phyloP scores from a whole-genome alignment of 2,888 invertebrate genomes.

The Synanthedon andrenaeformis region DNA sequence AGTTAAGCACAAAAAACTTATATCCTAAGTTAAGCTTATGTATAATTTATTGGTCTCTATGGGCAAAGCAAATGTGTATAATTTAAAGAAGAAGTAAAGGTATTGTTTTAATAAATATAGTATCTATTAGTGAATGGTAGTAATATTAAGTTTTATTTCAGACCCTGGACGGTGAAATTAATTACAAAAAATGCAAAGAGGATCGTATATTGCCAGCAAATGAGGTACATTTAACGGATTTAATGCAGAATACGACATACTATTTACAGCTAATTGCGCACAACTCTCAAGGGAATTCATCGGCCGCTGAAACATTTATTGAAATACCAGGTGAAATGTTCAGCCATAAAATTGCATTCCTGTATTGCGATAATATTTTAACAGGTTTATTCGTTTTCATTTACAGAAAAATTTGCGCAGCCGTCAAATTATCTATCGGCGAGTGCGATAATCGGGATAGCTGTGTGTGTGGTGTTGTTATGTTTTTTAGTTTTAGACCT shows the following conservation, averaged over 20 bases:
- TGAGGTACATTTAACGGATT: conserved; percentile 23
- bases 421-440: conserved; percentile 53
- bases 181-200: conserved; percentile 11
- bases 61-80: too few relatives aligned
- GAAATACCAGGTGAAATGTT: conserved; percentile 23
- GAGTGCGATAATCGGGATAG: conserved; percentile 83
- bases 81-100: too few relatives aligned
- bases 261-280: conserved; percentile 44
- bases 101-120: neutral
- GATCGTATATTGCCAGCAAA: conserved; percentile 19
- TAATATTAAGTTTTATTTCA: conserved; percentile 2
- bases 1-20: too few relatives aligned
- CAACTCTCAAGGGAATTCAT: conserved; percentile 44
- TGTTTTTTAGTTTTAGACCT: conserved; percentile 85
- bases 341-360: too few relatives aligned
- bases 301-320: conserved; percentile 14
- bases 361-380: too few relatives aligned
- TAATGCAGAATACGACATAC: conserved; percentile 41
- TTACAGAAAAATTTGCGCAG: neutral
- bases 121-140: neutral
- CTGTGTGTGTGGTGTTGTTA: conserved; percentile 80
- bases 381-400: too few relatives aligned
- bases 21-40: too few relatives aligned
- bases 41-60: too few relatives aligned
- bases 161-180: conserved; percentile 3